These are phyloP conservation scores for Drosophila nasuta DNA, from an alignment of 1,140 invertebrate genomes.

Conservation along the genomic window DNA sequence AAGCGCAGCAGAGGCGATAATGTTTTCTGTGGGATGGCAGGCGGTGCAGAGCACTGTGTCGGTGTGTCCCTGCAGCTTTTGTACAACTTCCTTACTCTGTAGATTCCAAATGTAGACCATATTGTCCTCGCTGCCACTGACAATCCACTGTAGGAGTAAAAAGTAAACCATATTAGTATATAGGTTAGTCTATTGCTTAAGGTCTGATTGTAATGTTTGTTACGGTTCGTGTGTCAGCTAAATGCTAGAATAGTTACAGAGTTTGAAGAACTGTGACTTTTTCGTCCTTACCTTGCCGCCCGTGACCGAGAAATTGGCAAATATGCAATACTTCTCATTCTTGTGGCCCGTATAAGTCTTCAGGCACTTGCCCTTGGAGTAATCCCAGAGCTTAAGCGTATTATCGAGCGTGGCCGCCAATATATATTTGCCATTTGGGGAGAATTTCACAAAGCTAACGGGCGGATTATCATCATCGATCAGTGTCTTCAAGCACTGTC, in stretches of 20 bases:
- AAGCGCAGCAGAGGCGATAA: constrained; percentile 98
- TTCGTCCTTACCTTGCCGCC: constrained; percentile 94
- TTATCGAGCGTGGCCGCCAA: constrained; percentile 99
- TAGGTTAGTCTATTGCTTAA: background rate
- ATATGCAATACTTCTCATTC: constrained; percentile 99
- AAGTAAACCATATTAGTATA: background rate
- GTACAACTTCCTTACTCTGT: constrained; percentile 99
- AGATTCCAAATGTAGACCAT: constrained; percentile 99
- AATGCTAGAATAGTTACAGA: no score
- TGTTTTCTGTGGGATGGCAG: constrained; percentile 99
- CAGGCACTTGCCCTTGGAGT: constrained; percentile 98
- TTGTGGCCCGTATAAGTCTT: constrained; percentile 99
- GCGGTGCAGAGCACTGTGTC: constrained; percentile 99
- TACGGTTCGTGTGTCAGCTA: no score
- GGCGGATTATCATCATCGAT: constrained; percentile 99
- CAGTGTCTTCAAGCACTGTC: constrained; percentile 99
- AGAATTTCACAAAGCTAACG: constrained; percentile 99
- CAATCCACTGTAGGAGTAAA: constrained; percentile 92
- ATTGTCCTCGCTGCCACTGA: constrained; percentile 99
- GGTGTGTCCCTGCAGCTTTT: constrained; percentile 98
- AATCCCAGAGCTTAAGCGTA: constrained; percentile 99
- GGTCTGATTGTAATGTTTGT: no score
- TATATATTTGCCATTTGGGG: constrained; percentile 99
- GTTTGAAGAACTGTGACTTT: background rate
- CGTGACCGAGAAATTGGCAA: constrained; percentile 99